phyloP scores from a whole-genome alignment of 2,113 vertebrate species.

The Larimichthys polyactis region DNA sequence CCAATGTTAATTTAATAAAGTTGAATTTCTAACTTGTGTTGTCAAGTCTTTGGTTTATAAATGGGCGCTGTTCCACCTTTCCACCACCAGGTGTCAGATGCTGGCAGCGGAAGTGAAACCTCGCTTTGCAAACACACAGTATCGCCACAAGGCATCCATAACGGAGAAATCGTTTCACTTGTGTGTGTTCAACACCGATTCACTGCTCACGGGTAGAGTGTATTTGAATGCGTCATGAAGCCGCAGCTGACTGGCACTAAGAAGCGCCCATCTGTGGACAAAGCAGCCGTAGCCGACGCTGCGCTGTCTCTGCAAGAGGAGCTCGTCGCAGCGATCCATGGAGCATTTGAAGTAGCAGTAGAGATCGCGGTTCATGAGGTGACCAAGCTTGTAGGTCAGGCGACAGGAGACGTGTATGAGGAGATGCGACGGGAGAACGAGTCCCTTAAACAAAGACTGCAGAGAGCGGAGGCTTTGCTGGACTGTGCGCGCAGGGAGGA shows the following conservation, averaged over 20 bases:
- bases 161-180: not conserved
- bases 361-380: slow-evolving; percentile 80
- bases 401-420: slow-evolving; percentile 61
- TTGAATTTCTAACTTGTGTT: not conserved
- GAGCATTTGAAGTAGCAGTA: slow-evolving; percentile 80
- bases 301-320: slow-evolving; percentile 73
- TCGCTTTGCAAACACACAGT: not conserved
- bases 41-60: not conserved
- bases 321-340: slow-evolving; percentile 76
- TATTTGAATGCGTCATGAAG: slow-evolving; percentile 53
- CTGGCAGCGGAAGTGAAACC: slow-evolving; percentile 52
- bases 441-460: slow-evolving; percentile 70
- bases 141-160: not conserved
- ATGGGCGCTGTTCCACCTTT: not conserved
- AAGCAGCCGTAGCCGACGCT: not conserved
- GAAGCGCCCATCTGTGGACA: accelerated
- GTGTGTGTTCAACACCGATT: too few species aligned
- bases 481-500: slow-evolving; percentile 33
- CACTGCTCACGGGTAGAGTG: not conserved
- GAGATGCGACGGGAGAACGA: slow-evolving; percentile 78
- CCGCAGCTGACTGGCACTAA: not conserved
- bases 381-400: slow-evolving; percentile 70
- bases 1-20: slow-evolving; percentile 26
- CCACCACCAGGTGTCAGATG: slow-evolving; percentile 33
- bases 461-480: slow-evolving; percentile 69